Percentiles rank a stretch among this genome's conserved stretches.
These are phyloP conservation scores for Allobates femoralis DNA, from an alignment of 2,797 vertebrate genomes.

Conservation along the genomic window DNA sequence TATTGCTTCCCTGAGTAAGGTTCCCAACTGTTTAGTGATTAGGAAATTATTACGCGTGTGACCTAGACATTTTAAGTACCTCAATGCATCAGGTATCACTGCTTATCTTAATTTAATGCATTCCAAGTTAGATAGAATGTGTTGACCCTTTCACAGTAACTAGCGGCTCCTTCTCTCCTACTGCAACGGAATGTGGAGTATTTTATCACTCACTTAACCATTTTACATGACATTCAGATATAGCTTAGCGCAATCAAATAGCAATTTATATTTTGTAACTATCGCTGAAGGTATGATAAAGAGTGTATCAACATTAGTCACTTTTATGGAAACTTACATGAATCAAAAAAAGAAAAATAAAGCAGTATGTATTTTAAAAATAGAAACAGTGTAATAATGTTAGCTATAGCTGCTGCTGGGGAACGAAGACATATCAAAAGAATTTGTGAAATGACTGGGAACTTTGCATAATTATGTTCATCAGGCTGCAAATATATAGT, in stretches of 20 bases:
- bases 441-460: too few species aligned
- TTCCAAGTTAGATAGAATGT: slow-evolving; percentile 28
- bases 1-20: slow-evolving; percentile 41
- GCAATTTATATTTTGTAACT: slow-evolving; percentile 24
- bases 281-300: neutral
- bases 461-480: neutral
- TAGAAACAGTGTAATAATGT: neutral
- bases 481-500: neutral
- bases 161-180: slow-evolving; percentile 6
- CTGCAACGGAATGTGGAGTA: slow-evolving; percentile 36
- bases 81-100: slow-evolving; percentile 45
- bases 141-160: slow-evolving; percentile 31
- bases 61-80: slow-evolving; percentile 50
- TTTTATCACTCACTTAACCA: slow-evolving; percentile 50
- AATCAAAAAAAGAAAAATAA: slow-evolving; percentile 7
- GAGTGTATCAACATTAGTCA: too few species aligned
- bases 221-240: slow-evolving; percentile 32
- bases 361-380: neutral
- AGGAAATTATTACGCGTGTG: slow-evolving; percentile 47
- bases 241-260: slow-evolving; percentile 36
- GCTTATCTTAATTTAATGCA: slow-evolving; percentile 51
- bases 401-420: neutral
- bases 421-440: too few species aligned
- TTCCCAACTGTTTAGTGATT: slow-evolving; percentile 56
- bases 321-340: neutral